A percentile compares a stretch with the other conserved stretches of the same genome.
phyloP scores from a whole-genome alignment of 1,140 invertebrate species.

The Charaxes varanes region DNA sequence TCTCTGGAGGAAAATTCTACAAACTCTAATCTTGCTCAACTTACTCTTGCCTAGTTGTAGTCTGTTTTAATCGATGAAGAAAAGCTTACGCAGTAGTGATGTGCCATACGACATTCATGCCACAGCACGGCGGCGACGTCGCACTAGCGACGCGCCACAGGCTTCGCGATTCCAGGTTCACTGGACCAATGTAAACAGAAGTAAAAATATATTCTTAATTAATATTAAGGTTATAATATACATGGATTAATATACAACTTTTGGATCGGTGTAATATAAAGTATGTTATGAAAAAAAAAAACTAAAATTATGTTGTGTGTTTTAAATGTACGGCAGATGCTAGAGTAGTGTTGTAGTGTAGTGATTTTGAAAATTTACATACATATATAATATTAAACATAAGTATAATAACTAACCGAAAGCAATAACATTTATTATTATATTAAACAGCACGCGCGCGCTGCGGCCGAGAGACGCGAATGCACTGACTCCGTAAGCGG shows the following conservation, averaged over 20 bases:
- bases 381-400: slow-evolving; percentile 57
- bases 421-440: slow-evolving; percentile 64
- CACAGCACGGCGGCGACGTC: slow-evolving; percentile 32
- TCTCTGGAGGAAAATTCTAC: slow-evolving; percentile 35
- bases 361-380: slow-evolving; percentile 64
- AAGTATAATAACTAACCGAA: slow-evolving; percentile 68
- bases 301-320: slow-evolving; percentile 60
- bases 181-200: slow-evolving; percentile 62
- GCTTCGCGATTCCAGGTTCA: slow-evolving; percentile 50
- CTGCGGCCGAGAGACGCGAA: slow-evolving; percentile 31
- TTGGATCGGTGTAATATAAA: slow-evolving; percentile 67
- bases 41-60: slow-evolving; percentile 55
- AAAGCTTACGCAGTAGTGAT: slow-evolving; percentile 50
- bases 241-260: slow-evolving; percentile 68
- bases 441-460: slow-evolving; percentile 51
- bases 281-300: slow-evolving; percentile 49
- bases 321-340: slow-evolving; percentile 63
- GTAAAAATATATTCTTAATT: slow-evolving; percentile 46
- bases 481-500: too few species aligned
- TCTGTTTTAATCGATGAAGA: slow-evolving; percentile 33
- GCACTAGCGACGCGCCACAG: slow-evolving; percentile 30
- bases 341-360: slow-evolving; percentile 68
- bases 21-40: slow-evolving; percentile 61
- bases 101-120: slow-evolving; percentile 53
- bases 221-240: slow-evolving; percentile 57